A percentile compares a stretch with the other conserved stretches of the same genome.
Evolutionary conservation across 1,140 invertebrate genomes (phyloP).

Genomic region (Laodelphax striatellus): DNA sequence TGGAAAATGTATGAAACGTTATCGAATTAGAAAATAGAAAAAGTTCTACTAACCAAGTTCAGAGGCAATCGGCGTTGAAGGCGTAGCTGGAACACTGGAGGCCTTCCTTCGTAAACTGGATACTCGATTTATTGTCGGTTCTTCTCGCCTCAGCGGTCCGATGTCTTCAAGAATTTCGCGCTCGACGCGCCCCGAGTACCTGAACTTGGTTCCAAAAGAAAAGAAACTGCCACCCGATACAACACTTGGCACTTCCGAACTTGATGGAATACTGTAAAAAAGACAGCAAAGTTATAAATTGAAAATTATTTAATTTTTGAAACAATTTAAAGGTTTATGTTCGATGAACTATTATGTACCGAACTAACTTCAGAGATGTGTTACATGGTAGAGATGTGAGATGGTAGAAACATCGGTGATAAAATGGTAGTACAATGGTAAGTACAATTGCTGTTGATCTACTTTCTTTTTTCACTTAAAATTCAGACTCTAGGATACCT

Average conservation of each 20-base stretch:
- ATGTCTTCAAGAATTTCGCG: constrained; percentile 70
- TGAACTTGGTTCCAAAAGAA: constrained; percentile 87
- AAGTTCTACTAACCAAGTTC: constrained; percentile 19
- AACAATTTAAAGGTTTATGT: too few relatives aligned
- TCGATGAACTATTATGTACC: too few relatives aligned
- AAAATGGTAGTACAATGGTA: too few relatives aligned
- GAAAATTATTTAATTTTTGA: too few relatives aligned
- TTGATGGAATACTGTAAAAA: constrained; percentile 61
- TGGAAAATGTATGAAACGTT: too few relatives aligned
- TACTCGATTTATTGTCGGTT: constrained; percentile 42
- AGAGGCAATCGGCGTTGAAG: constrained; percentile 52
- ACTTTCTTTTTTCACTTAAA: too few relatives aligned
- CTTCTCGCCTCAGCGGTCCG: constrained; percentile 40
- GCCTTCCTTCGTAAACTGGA: constrained; percentile 59
- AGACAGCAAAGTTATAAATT: not conserved
- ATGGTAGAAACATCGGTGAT: too few relatives aligned
- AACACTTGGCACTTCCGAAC: constrained; percentile 71
- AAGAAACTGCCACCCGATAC: constrained; percentile 89
- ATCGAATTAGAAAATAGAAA: not conserved
- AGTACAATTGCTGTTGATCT: too few relatives aligned
- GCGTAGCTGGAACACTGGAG: constrained; percentile 70
- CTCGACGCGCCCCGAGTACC: constrained; percentile 80
- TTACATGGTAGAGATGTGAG: too few relatives aligned
- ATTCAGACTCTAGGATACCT: too few relatives aligned
- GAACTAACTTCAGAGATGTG: too few relatives aligned